Base-by-base conservation (phyloP, 2,797 vertebrate genomes). In the Cuculus canorus region DNA sequence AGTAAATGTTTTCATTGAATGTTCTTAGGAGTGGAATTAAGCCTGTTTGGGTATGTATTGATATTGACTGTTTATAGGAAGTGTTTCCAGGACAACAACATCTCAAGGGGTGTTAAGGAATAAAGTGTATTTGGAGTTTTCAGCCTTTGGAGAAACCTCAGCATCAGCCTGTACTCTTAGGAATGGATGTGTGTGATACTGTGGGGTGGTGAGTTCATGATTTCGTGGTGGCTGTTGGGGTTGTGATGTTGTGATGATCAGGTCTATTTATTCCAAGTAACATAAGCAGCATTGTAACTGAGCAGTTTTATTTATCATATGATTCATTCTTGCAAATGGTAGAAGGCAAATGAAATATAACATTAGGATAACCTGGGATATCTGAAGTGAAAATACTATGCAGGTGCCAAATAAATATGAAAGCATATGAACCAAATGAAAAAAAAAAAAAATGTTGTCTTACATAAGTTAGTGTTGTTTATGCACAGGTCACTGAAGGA, bases 381-480 rank as follows among this genome's bases (percentile, higher is more conserved):
- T 39, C 47, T 43, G n/a, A 88, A 82, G 24, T 56, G 70, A 66
- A 66, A 79, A 39, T 56, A 45, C 21, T 25, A 2, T 24, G 19
- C 6, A 43, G 7, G 11, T 73, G 21, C 17, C 5, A 53, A 28
- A 18, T 69, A 43, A 88, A 45, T 33, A 78, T 16, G 28, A 73
- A 86, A 75, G 13, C 8, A 23, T 79, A 90, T 90, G 41, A 92
- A 91, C 45, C 25, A 86, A 81, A 57, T 63, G 54, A 13, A 53
- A 61, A 30, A 66, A 52, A 70, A 53, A 56, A 30, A 66, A 52
- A 68, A 56, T 2, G 17, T 61, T 76, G 45, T 89, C 86, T 93
- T 92, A 48, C 86, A 9, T 63, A 63, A 94, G 81, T 5, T 52
- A 89, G 57, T 76, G 56, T 94, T 95, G 65, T 90, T 90, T 91